Percentiles rank a stretch among this genome's conserved stretches.
These are phyloP conservation scores for Drosophila kurseongensis DNA, from an alignment of 1,140 invertebrate species.

Conservation along the genomic window DNA sequence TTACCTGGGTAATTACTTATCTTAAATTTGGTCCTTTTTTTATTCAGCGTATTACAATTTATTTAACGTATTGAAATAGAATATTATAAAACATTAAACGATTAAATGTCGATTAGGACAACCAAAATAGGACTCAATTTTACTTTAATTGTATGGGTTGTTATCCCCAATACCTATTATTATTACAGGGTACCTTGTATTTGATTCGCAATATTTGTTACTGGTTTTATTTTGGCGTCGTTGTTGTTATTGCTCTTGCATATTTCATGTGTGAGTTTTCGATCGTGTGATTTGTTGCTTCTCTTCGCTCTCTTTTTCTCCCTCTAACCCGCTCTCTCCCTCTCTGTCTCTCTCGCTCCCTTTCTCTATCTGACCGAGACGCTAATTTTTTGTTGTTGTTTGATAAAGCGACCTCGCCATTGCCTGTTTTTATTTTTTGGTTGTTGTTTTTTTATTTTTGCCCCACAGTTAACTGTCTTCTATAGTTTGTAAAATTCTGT, in stretches of 20 bases:
- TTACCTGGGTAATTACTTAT: too few relatives aligned
- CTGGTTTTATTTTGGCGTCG: conserved; percentile 38
- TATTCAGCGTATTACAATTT: too few relatives aligned
- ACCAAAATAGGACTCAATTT: too few relatives aligned
- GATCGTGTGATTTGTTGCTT: conserved; percentile 45
- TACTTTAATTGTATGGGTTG: too few relatives aligned
- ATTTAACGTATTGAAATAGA: too few relatives aligned
- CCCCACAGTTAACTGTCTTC: conserved; percentile 11
- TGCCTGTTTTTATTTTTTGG: conserved; percentile 23
- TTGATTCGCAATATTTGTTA: background rate
- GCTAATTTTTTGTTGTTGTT: conserved; percentile 45
- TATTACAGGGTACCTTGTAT: conserved; percentile 6
- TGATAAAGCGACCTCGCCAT: conserved; percentile 49
- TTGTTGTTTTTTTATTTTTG: conserved; percentile 2
- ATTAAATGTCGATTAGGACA: too few relatives aligned
- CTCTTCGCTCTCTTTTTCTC: conserved; percentile 23
- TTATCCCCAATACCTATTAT: too few relatives aligned
- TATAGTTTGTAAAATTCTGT: conserved; percentile 8
- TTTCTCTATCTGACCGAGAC: conserved; percentile 32
- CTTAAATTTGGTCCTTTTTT: too few relatives aligned
- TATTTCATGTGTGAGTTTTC: conserved; percentile 38
- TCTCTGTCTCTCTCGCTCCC: background rate
- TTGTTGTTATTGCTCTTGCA: conserved; percentile 42
- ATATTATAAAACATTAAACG: too few relatives aligned
- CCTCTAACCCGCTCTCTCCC: background rate